Evolutionary conservation across 1,140 invertebrate species (phyloP).

Genomic region (Macrosteles quadrilineatus): DNA sequence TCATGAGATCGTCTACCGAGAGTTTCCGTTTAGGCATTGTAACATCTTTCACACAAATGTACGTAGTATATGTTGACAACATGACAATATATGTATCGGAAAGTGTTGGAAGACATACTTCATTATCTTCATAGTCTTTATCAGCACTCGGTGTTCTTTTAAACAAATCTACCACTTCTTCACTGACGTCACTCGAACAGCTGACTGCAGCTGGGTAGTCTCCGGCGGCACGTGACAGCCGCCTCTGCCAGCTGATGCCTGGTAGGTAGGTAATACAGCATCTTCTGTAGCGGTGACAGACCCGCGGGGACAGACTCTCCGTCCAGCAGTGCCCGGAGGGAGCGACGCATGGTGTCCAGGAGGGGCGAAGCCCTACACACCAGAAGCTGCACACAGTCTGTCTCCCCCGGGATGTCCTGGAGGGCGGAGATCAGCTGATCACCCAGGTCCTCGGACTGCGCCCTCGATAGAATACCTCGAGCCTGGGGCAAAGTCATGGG

Average conservation of each 20-base stretch:
- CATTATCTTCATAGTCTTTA: too few species aligned
- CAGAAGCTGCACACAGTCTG: constrained; percentile 68
- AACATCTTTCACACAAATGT: too few species aligned
- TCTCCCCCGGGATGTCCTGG: constrained; percentile 57
- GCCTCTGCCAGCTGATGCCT: constrained; percentile 61
- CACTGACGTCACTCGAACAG: constrained; percentile 15
- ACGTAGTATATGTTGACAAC: too few species aligned
- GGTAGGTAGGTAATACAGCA: constrained; percentile 64
- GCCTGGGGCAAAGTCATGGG: constrained; percentile 25
- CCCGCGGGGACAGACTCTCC: constrained; percentile 40
- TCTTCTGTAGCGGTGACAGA: constrained; percentile 48
- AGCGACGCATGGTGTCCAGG: constrained; percentile 70
- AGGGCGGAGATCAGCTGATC: constrained; percentile 62
- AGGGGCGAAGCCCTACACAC: constrained; percentile 76
- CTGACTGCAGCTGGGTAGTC: constrained; percentile 56
- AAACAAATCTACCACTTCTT: too few species aligned
- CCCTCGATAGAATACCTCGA: constrained; percentile 20
- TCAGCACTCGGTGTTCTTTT: too few species aligned
- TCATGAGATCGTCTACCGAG: too few species aligned
- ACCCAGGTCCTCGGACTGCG: constrained; percentile 52
- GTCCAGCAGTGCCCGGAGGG: constrained; percentile 53
- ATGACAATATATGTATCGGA: too few species aligned
- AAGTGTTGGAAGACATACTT: too few species aligned
- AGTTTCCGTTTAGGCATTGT: too few species aligned
- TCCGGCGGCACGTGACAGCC: constrained; percentile 64